Conservation (phyloP, 2,888 invertebrate genomes). For the Sclerodermus sp. region DNA sequence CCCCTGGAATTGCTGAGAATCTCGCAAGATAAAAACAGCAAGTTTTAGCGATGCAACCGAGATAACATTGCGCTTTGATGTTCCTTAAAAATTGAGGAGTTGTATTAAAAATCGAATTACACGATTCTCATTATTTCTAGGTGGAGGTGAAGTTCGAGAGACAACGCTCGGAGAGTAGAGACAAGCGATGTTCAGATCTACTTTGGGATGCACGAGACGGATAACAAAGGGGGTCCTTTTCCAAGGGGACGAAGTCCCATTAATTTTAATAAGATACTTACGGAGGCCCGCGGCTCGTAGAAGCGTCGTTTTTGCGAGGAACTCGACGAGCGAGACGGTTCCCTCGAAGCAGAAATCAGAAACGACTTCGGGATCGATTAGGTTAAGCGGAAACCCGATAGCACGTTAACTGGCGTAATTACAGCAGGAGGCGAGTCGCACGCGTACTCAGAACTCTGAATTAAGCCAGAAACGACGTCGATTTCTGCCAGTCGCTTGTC, state of each 20-base stretch:
- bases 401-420: conserved; percentile 29
- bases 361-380: conserved; percentile 15
- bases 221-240: conserved; percentile 19
- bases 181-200: no score
- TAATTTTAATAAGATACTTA: conserved; percentile 23
- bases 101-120: no score
- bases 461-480: conserved; percentile 12
- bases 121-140: not conserved
- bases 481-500: conserved; percentile 22
- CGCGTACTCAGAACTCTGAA: conserved; percentile 5
- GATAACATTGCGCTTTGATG: no score
- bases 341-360: conserved; percentile 10
- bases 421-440: conserved; percentile 16
- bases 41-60: no score
- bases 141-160: not conserved
- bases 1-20: no score
- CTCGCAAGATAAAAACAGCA: no score
- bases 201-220: conserved; percentile 1
- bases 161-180: not conserved
- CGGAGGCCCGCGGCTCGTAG: conserved; percentile 2
- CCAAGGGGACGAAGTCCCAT: conserved; percentile 6
- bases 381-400: conserved; percentile 16
- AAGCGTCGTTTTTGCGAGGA: conserved; percentile 5
- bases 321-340: not conserved
- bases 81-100: no score